These are phyloP conservation scores for Aphelinus certus DNA, from an alignment of 1,140 invertebrate species.

Conservation along the genomic window DNA sequence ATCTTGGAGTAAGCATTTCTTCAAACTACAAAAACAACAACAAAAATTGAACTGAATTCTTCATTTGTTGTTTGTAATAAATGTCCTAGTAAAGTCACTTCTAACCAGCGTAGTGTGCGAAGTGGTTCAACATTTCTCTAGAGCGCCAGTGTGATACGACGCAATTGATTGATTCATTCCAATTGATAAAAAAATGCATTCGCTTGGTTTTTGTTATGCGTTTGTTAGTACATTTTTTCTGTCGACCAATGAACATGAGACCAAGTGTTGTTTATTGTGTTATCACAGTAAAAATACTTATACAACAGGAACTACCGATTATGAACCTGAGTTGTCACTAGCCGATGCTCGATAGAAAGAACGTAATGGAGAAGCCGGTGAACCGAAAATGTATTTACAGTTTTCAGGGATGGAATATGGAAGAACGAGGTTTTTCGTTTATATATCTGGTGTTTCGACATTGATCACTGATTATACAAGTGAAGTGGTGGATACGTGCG, in stretches of 20 bases:
- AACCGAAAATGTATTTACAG: conserved; percentile 35
- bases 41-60: too few species aligned
- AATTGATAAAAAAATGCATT: not conserved
- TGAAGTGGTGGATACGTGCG: conserved; percentile 41
- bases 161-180: too few species aligned
- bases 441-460: conserved; percentile 33
- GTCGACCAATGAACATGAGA: not conserved
- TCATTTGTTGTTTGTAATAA: too few species aligned
- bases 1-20: too few species aligned
- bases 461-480: conserved; percentile 41
- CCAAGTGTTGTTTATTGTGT: not conserved
- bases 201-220: conserved; percentile 6
- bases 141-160: too few species aligned
- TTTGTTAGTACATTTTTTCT: not conserved
- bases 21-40: too few species aligned
- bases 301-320: not conserved
- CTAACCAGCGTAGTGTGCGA: too few species aligned
- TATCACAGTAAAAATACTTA: too few species aligned
- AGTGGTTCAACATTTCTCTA: too few species aligned
- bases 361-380: not conserved
- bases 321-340: not conserved
- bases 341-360: not conserved
- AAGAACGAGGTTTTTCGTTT: conserved; percentile 32
- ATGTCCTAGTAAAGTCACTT: too few species aligned
- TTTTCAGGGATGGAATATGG: conserved; percentile 38